Percentiles rank a stretch among this genome's conserved stretches.
phyloP scores from a whole-genome alignment of 2,797 vertebrate genomes.

The Acestrorhynchus altus region DNA sequence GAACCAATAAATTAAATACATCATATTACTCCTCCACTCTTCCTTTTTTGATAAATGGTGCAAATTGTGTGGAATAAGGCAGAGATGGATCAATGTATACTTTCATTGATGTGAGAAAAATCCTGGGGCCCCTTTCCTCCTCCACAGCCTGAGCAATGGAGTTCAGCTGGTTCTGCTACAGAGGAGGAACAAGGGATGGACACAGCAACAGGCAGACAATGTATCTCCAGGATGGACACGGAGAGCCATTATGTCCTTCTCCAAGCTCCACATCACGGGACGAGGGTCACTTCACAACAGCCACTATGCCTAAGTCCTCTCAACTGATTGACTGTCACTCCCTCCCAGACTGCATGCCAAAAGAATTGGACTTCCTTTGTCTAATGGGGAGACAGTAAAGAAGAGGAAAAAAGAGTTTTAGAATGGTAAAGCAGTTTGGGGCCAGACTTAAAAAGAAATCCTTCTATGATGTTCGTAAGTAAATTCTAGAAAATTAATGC shows the following conservation, averaged over 20 bases:
- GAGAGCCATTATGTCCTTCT: slow-evolving; percentile 10
- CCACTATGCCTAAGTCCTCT: slow-evolving; percentile 4
- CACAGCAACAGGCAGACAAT: slow-evolving; percentile 21
- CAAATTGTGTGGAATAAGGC: slow-evolving; percentile 62
- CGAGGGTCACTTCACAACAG: slow-evolving; percentile 22
- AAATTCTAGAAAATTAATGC: too few relatives aligned
- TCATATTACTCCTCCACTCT: slow-evolving; percentile 51
- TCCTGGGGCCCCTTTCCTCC: slow-evolving; percentile 53
- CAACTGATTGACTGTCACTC: slow-evolving; percentile 63
- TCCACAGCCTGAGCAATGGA: slow-evolving; percentile 42
- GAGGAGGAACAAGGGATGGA: slow-evolving; percentile 42
- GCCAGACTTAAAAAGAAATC: too few relatives aligned
- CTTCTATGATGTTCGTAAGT: too few relatives aligned
- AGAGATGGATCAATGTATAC: slow-evolving; percentile 66
- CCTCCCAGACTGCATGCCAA: slow-evolving; percentile 76
- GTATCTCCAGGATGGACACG: slow-evolving; percentile 1
- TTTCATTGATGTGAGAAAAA: slow-evolving; percentile 55
- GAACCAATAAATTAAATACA: slow-evolving; percentile 67
- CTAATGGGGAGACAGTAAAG: slow-evolving; percentile 56
- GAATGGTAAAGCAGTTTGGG: not conserved
- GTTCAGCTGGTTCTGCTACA: slow-evolving; percentile 47
- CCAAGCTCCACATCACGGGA: slow-evolving; percentile 20
- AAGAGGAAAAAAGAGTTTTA: slow-evolving; percentile 16
- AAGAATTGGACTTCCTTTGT: slow-evolving; percentile 80
- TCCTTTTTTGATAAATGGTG: slow-evolving; percentile 51